Conservation (phyloP, 2,888 invertebrate species). For the Mimachlamys varia region DNA sequence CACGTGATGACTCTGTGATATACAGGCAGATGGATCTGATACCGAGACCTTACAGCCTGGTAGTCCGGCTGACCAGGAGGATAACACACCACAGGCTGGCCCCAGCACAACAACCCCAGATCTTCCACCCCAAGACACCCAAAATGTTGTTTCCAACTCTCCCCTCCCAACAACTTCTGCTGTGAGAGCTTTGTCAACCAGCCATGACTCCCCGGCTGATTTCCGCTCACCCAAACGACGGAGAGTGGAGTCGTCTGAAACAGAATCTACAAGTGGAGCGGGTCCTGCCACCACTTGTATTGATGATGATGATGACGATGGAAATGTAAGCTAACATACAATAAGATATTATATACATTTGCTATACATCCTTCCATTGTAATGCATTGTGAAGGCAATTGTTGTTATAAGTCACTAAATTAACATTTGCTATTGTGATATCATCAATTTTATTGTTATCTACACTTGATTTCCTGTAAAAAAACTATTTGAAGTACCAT, state of each 20-base stretch:
- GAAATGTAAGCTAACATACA: constrained; percentile 35
- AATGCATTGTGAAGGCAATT: too few relatives aligned
- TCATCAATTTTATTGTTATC: too few relatives aligned
- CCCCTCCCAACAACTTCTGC: background rate
- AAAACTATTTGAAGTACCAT: too few relatives aligned
- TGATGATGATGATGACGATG: constrained; percentile 61
- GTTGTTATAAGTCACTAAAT: too few relatives aligned
- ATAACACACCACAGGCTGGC: background rate
- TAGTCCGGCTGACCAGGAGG: constrained; percentile 1
- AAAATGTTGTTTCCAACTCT: background rate
- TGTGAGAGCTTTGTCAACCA: constrained; percentile 41
- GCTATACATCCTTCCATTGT: too few relatives aligned
- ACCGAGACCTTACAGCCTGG: background rate
- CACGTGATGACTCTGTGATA: background rate
- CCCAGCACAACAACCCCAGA: background rate
- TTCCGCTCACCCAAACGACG: constrained; percentile 69
- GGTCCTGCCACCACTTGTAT: constrained; percentile 52
- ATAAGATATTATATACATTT: background rate
- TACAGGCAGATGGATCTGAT: background rate
- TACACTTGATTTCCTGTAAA: too few relatives aligned
- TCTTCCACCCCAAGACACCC: background rate
- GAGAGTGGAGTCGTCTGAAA: constrained; percentile 62
- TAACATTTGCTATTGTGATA: too few relatives aligned
- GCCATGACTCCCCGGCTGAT: constrained; percentile 59
- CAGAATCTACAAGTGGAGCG: constrained; percentile 43